Evolutionary conservation across 2,888 invertebrate genomes (phyloP), one percentile per base, ranked within the genome.

Genomic region (Adelphocoris suturalis): DNA sequence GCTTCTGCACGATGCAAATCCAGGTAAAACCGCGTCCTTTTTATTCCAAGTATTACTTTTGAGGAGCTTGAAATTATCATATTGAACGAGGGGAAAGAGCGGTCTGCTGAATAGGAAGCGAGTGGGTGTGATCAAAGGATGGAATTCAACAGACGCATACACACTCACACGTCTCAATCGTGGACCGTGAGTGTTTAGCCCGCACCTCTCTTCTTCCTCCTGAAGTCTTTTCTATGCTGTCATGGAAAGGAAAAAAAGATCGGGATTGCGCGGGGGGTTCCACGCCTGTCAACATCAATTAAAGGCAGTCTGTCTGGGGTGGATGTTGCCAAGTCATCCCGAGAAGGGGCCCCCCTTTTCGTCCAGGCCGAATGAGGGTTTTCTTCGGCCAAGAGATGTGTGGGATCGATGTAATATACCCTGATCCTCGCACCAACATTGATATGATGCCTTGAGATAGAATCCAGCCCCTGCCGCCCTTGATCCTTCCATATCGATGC

Each of bases 281-380:
- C 55, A 81, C 86, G 86, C 87, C 91, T 91, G 91, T 91, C 91
- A 91, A 91, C 91, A 91, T 91, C 91, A 91, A 91, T 91, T 91
- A 91, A 89, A 90, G 89, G 82, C 76, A 81, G 86, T 90, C 86
- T 90, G 86, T 90, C 89, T 89, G 89, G 48, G 81, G 90, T 27
- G 61, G 80, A 89, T 89, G 61, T 81, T 89, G 89, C 89, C 89
- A 52, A 89, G 68, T 89, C 89, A 89, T 82, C 78, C 76, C 37
- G 14, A 78, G 47, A 78, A 78, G 47, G 78, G 19, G 47, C 48
- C 47, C 47, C 80, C 47, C 19, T 81, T n/a, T 52, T 16, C 57
- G 37, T 52, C 52, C 52, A 52, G 13, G 68, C 68, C 23, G 9
- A 14, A 82, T 9, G 82, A 78, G 82, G 82, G 52, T 48, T 52